These are phyloP conservation scores for Stylophora pistillata DNA, from an alignment of 64 coral and sea anemone genomes.

Conservation along the genomic window DNA sequence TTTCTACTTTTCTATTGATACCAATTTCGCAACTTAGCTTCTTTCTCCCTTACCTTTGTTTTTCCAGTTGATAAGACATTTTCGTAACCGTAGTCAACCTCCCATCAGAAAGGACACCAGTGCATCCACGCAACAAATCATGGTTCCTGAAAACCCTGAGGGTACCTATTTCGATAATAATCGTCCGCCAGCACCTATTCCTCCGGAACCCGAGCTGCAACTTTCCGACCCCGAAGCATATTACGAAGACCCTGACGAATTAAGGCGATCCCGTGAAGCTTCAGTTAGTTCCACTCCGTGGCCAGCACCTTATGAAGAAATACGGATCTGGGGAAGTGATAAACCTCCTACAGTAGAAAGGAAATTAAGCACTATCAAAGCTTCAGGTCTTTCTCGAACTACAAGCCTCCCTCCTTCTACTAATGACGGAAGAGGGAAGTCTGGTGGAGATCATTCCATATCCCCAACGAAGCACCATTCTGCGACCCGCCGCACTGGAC, in stretches of 20 bases:
- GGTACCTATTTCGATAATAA: not conserved
- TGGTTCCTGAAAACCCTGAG: not conserved
- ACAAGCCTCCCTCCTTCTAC: not conserved
- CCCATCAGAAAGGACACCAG: not conserved
- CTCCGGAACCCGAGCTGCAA: not conserved
- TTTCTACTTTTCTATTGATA: no score
- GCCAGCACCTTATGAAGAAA: conserved; percentile 18
- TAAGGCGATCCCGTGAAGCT: not conserved
- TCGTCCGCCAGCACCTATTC: conserved; percentile 23
- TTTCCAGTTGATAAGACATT: not conserved
- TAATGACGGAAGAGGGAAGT: no score
- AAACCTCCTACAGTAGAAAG: not conserved
- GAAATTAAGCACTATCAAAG: not conserved
- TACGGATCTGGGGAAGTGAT: not conserved
- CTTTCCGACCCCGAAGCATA: not conserved
- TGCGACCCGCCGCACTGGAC: no score
- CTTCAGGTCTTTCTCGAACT: not conserved
- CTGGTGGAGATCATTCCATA: not conserved
- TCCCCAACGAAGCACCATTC: no score
- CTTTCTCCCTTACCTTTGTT: not conserved
- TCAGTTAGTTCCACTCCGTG: not conserved
- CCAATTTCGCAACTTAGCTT: no score
- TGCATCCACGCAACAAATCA: not conserved
- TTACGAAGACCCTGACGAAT: not conserved
- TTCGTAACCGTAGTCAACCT: not conserved